phyloP scores from a whole-genome alignment of 2,113 vertebrate species.

The Colaptes auratus region DNA sequence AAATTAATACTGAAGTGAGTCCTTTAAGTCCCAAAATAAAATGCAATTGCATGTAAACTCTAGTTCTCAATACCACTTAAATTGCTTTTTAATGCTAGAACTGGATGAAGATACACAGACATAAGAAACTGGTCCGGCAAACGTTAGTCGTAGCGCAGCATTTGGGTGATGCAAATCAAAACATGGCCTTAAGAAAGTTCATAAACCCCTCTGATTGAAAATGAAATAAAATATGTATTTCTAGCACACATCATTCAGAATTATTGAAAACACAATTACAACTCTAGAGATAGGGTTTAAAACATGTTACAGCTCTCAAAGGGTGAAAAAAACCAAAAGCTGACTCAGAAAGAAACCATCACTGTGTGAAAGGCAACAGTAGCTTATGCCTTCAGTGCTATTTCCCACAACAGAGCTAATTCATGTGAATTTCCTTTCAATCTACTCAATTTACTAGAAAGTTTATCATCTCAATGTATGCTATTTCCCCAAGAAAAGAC shows the following conservation, averaged over 20 bases:
- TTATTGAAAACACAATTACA: background rate
- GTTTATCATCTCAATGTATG: background rate
- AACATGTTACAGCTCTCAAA: background rate
- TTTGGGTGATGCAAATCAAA: background rate
- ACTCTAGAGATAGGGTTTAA: background rate
- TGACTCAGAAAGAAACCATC: background rate
- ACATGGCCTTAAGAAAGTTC: background rate
- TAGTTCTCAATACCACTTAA: background rate
- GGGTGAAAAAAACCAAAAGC: background rate
- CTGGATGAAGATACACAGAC: background rate
- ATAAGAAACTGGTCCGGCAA: background rate
- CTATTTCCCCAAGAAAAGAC: background rate
- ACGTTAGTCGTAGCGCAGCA: background rate
- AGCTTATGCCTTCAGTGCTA: background rate
- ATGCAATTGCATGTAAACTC: background rate
- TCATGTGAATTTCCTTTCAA: background rate
- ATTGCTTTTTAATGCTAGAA: background rate
- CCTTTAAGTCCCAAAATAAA: constrained; percentile 13
- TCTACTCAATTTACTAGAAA: background rate
- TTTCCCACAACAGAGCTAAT: background rate
- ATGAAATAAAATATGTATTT: background rate
- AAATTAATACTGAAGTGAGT: constrained; percentile 15
- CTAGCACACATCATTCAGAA: background rate
- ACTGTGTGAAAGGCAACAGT: background rate
- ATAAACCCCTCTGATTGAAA: background rate